Conservation (phyloP, 1,140 invertebrate genomes). For the Cylas formicarius region DNA sequence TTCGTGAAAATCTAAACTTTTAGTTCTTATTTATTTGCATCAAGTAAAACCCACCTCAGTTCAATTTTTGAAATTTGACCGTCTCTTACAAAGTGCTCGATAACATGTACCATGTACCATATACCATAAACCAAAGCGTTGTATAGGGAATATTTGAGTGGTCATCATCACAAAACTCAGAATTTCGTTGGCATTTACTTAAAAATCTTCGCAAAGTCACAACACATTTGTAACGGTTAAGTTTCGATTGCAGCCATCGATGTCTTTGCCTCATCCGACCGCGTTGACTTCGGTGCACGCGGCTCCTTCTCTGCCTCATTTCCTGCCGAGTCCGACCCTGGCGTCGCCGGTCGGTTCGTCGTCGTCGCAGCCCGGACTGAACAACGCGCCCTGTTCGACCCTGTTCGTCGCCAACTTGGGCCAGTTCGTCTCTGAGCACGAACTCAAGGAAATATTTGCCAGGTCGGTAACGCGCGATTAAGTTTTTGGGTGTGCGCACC, state of each 20-base stretch:
- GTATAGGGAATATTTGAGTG: too few relatives aligned
- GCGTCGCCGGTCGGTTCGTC: conserved; percentile 81
- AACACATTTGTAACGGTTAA: conserved; percentile 5
- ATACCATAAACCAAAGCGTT: too few relatives aligned
- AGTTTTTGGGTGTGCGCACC: too few relatives aligned
- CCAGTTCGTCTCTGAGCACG: conserved; percentile 92
- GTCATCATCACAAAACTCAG: too few relatives aligned
- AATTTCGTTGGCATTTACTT: too few relatives aligned
- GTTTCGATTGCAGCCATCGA: conserved; percentile 49
- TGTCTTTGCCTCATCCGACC: conserved; percentile 71
- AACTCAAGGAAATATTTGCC: conserved; percentile 95
- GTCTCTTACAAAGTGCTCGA: too few relatives aligned
- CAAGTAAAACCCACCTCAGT: too few relatives aligned
- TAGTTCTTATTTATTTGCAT: too few relatives aligned
- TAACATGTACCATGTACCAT: too few relatives aligned
- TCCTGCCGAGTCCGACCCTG: conserved; percentile 74
- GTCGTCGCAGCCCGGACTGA: conserved; percentile 59
- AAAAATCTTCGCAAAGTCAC: too few relatives aligned
- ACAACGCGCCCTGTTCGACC: conserved; percentile 86
- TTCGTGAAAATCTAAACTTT: too few relatives aligned
- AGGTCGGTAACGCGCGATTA: conserved; percentile 71
- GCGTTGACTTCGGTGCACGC: conserved; percentile 73
- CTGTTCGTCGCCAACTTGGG: conserved; percentile 96
- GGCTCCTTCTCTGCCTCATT: conserved; percentile 62
- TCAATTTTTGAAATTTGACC: too few relatives aligned